These are phyloP conservation scores for Pangasius macronema DNA, from an alignment of 2,797 vertebrate genomes.

Conservation along the genomic window DNA sequence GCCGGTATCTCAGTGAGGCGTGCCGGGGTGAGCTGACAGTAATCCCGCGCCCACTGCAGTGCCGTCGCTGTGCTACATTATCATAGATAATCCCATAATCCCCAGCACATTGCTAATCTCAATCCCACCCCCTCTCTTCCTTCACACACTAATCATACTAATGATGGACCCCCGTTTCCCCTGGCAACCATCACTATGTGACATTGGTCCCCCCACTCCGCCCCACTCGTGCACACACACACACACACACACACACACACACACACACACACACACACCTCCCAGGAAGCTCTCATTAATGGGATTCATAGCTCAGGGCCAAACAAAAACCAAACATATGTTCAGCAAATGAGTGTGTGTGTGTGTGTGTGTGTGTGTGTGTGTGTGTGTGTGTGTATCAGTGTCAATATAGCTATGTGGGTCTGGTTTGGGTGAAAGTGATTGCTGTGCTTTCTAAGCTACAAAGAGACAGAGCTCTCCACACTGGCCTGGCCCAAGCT, in stretches of 20 bases:
- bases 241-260: conserved; percentile 7
- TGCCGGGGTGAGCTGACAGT: conserved; percentile 74
- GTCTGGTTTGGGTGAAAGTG: conserved; percentile 72
- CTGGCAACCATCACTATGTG: conserved; percentile 43
- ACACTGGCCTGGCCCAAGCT: conserved; percentile 67
- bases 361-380: not conserved
- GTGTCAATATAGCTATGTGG: conserved; percentile 72
- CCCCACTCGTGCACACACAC: conserved; percentile 52
- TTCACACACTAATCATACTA: conserved; percentile 78
- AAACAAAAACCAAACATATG: conserved; percentile 81
- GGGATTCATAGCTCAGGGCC: conserved; percentile 79
- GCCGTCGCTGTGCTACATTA: conserved; percentile 76
- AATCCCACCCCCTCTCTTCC: conserved; percentile 80
- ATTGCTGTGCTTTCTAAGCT: conserved; percentile 55
- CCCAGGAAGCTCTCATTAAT: conserved; percentile 73
- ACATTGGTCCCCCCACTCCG: conserved; percentile 52
- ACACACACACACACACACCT: conserved; percentile 44
- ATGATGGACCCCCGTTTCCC: conserved; percentile 69
- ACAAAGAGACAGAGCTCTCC: conserved; percentile 32
- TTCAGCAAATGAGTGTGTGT: conserved; percentile 79
- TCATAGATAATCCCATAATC: conserved; percentile 77
- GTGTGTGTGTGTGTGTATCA: conserved; percentile 3
- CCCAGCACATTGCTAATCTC: conserved; percentile 71
- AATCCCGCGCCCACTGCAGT: conserved; percentile 73
- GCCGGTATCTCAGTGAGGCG: conserved; percentile 81